These are phyloP conservation scores for Atlantisia rogersi DNA, from an alignment of 2,113 vertebrate species.

Conservation along the genomic window DNA sequence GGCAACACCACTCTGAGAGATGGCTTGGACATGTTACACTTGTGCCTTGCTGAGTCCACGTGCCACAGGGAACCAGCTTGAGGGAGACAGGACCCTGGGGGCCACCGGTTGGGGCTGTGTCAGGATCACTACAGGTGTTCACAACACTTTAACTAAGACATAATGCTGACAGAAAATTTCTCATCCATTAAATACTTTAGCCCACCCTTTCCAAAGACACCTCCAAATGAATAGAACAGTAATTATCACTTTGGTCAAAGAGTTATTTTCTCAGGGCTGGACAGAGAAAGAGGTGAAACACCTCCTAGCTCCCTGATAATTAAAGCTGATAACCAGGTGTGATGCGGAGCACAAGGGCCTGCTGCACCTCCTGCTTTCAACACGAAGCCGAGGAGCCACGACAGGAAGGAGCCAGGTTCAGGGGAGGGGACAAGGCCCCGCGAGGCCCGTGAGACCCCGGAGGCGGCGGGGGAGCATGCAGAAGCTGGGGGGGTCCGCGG, in stretches of 20 bases:
- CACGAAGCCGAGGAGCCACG: neutral
- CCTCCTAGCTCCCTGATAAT: fast-evolving
- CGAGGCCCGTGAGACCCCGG: neutral
- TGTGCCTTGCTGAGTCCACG: neutral
- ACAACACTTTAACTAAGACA: fast-evolving
- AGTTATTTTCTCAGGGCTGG: neutral
- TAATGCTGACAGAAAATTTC: neutral
- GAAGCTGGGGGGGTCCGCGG: neutral
- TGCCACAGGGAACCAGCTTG: neutral
- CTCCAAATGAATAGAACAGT: neutral
- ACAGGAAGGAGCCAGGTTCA: no score
- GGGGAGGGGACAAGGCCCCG: neutral
- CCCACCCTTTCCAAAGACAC: neutral
- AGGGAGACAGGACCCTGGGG: neutral
- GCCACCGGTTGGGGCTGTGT: neutral
- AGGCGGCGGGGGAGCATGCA: neutral
- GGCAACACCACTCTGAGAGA: fast-evolving
- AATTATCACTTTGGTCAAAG: neutral
- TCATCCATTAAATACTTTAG: neutral
- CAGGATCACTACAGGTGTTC: no score
- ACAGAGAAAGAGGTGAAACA: neutral
- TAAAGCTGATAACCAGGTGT: fast-evolving
- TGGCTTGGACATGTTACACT: fast-evolving
- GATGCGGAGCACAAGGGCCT: fast-evolving
- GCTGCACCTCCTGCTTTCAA: neutral